These are phyloP conservation scores for Dolichoris vasculosae DNA, from an alignment of 1,140 invertebrate genomes.

Conservation along the genomic window DNA sequence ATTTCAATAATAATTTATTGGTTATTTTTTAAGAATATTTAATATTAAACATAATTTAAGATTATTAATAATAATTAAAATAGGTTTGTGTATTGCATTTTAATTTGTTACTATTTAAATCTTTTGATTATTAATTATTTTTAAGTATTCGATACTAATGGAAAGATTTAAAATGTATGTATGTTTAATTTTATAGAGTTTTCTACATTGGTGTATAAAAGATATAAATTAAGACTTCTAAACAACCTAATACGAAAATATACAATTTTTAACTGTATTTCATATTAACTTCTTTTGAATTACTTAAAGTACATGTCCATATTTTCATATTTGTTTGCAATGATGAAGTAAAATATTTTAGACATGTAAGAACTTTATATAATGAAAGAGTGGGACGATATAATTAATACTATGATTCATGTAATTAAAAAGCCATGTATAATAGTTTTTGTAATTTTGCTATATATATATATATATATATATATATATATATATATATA, in stretches of 20 bases:
- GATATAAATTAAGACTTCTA: constrained; percentile 24
- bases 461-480: constrained; percentile 41
- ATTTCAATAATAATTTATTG: constrained; percentile 33
- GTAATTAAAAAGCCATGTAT: constrained; percentile 53
- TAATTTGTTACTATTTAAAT: constrained; percentile 43
- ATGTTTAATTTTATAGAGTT: constrained; percentile 22
- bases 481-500: constrained; percentile 20
- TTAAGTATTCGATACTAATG: constrained; percentile 24
- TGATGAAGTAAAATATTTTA: constrained; percentile 43
- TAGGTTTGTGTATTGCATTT: constrained; percentile 17
- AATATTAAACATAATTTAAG: constrained; percentile 17
- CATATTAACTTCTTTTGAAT: constrained; percentile 25
- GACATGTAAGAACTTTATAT: constrained; percentile 33
- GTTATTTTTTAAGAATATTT: constrained; percentile 4
- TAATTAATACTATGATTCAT: constrained; percentile 44
- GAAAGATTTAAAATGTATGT: constrained; percentile 37
- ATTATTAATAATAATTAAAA: background rate
- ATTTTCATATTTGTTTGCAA: constrained; percentile 47
- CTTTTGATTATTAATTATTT: constrained; percentile 45
- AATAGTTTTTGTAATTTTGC: constrained; percentile 52
- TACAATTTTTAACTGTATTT: constrained; percentile 7
- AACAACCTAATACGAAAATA: constrained; percentile 49
- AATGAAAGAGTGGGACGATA: constrained; percentile 38
- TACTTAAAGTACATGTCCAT: constrained; percentile 2
- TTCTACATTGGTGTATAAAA: constrained; percentile 47